A percentile compares a stretch with the other conserved stretches of the same genome.
phyloP scores from a whole-genome alignment of 2,797 vertebrate species.

The Sebastes aleutianus region DNA sequence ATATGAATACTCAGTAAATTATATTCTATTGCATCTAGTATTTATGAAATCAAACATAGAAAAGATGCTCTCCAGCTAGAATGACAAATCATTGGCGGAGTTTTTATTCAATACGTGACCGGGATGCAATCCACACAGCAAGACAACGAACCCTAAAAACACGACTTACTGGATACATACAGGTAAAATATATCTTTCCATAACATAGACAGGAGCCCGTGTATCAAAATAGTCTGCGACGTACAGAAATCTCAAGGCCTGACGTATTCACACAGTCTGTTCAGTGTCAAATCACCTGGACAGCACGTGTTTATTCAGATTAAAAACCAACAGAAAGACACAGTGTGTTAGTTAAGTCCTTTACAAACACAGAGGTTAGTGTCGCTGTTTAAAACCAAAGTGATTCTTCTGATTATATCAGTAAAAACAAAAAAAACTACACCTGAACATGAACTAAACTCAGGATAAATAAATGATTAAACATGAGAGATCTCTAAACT shows the following conservation, averaged over 20 bases:
- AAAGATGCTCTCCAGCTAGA: constrained; percentile 13
- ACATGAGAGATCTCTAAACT: not conserved
- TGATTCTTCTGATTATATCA: not conserved
- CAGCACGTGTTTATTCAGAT: not conserved
- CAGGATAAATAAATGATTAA: constrained; percentile 17
- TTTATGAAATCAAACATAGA: constrained; percentile 37
- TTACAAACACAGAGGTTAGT: constrained; percentile 30
- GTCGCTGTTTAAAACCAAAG: not conserved
- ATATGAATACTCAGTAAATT: constrained; percentile 38
- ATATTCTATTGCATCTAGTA: constrained; percentile 45
- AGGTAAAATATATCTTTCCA: constrained; percentile 32
- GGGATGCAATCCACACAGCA: constrained; percentile 37
- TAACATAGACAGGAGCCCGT: constrained; percentile 28
- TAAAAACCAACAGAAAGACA: constrained; percentile 30
- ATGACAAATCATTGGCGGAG: constrained; percentile 9
- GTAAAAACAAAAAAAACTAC: constrained; percentile 11
- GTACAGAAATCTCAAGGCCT: constrained; percentile 17
- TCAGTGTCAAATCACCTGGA: not conserved
- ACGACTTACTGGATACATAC: constrained; percentile 31
- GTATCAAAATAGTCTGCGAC: constrained; percentile 44
- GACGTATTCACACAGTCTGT: constrained; percentile 19
- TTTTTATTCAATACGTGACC: constrained; percentile 22
- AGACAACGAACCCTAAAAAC: constrained; percentile 36
- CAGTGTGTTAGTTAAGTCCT: constrained; percentile 49
- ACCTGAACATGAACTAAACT: constrained; percentile 29